Evolutionary conservation across 2,888 invertebrate species (phyloP).

Genomic region (Drosophila infuscata): DNA sequence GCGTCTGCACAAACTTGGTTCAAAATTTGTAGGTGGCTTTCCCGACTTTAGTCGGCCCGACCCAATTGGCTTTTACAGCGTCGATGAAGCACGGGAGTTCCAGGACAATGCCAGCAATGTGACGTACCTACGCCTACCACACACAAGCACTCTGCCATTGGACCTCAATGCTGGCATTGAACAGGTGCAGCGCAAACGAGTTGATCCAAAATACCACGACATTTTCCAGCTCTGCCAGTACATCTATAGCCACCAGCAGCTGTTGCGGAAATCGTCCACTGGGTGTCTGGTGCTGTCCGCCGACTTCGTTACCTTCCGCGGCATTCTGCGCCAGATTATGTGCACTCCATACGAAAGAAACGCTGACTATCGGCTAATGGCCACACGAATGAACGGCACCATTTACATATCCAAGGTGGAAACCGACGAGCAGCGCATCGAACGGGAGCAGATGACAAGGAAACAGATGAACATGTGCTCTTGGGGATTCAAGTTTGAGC

Average conservation of each 20-base stretch:
- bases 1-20: slow-evolving; percentile 31
- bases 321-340: slow-evolving; percentile 60
- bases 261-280: slow-evolving; percentile 8
- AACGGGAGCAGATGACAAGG: slow-evolving; percentile 4
- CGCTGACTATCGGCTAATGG: slow-evolving; percentile 35
- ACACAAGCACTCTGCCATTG: slow-evolving; percentile 33
- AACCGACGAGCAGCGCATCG: slow-evolving; percentile 18
- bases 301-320: slow-evolving; percentile 57
- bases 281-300: slow-evolving; percentile 14
- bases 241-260: slow-evolving; percentile 42
- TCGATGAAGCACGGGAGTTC: slow-evolving; percentile 31
- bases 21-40: slow-evolving; percentile 24
- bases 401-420: slow-evolving; percentile 54
- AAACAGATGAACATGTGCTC: slow-evolving; percentile 59
- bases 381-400: slow-evolving; percentile 50
- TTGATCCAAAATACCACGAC: neutral
- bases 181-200: slow-evolving; percentile 32
- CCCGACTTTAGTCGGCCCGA: slow-evolving; percentile 46
- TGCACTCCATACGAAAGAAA: slow-evolving; percentile 51
- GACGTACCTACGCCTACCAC: slow-evolving; percentile 44
- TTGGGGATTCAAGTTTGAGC: slow-evolving; percentile 74
- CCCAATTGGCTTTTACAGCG: slow-evolving; percentile 50
- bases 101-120: slow-evolving; percentile 38
- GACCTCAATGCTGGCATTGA: slow-evolving; percentile 62
- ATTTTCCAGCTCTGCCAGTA: slow-evolving; percentile 40